Evolutionary conservation across 1,140 invertebrate genomes (phyloP).

Genomic region (Onthophagus taurus): DNA sequence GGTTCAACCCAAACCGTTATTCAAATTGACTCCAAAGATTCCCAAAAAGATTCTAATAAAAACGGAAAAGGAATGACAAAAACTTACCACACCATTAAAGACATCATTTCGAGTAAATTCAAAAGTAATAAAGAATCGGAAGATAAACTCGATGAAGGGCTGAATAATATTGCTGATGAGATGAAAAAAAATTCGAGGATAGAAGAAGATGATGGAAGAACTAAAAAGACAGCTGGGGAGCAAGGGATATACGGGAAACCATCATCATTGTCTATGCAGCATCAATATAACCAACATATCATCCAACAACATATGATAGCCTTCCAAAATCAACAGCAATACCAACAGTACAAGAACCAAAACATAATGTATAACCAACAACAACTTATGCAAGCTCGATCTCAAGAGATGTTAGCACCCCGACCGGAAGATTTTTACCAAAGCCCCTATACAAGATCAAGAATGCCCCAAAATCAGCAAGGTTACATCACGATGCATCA

Average conservation of each 20-base stretch:
- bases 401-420: conserved; percentile 44
- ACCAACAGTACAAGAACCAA: conserved; percentile 13
- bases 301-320: conserved; percentile 48
- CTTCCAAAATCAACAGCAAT: conserved; percentile 29
- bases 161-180: conserved; percentile 55
- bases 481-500: conserved; percentile 15
- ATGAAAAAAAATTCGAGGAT: conserved; percentile 42
- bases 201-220: conserved; percentile 31
- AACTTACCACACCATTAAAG: conserved; percentile 75
- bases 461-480: conserved; percentile 15
- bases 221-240: conserved; percentile 8
- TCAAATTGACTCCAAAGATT: conserved; percentile 44
- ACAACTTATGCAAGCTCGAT: conserved; percentile 40
- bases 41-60: conserved; percentile 44
- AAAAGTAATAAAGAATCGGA: conserved; percentile 46
- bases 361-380: conserved; percentile 34
- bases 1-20: conserved; percentile 41
- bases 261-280: conserved; percentile 40
- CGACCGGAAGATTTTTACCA: conserved; percentile 38
- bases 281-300: conserved; percentile 46
- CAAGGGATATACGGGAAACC: conserved; percentile 46
- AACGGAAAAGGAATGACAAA: conserved; percentile 57
- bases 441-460: conserved; percentile 15
- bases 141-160: conserved; percentile 44
- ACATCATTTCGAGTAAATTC: conserved; percentile 75